phyloP scores from a whole-genome alignment of 2,797 vertebrate genomes.

The Philypnodon macrostomus region DNA sequence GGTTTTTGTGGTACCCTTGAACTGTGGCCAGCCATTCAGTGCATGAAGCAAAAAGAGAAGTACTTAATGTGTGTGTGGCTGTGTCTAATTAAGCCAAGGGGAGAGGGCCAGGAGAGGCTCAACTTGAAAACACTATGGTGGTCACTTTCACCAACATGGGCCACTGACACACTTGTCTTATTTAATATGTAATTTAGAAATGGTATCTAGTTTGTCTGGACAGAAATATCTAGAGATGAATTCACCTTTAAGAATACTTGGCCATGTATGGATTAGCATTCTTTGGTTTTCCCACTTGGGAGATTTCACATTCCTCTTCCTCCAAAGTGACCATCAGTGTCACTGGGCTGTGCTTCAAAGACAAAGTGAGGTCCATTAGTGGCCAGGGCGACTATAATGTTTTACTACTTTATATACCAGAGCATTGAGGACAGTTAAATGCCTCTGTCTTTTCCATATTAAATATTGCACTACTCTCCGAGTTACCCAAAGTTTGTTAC shows the following conservation, averaged over 20 bases:
- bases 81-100: constrained; percentile 71
- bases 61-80: constrained; percentile 67
- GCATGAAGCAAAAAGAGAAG: constrained; percentile 32
- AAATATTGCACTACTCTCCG: too few species aligned
- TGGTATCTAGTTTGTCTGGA: too few species aligned
- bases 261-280: constrained; percentile 34
- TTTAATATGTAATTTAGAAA: too few species aligned
- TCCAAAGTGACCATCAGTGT: constrained; percentile 39
- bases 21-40: constrained; percentile 66
- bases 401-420: constrained; percentile 32
- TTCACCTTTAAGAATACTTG: constrained; percentile 22
- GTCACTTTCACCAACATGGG: constrained; percentile 34
- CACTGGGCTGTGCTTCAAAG: constrained; percentile 30
- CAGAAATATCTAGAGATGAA: constrained; percentile 25
- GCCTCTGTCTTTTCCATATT: constrained; percentile 21
- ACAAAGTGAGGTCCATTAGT: constrained; percentile 3
- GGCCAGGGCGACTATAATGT: constrained; percentile 11
- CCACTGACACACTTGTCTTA: constrained; percentile 2
- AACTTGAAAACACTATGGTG: constrained; percentile 49
- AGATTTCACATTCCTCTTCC: constrained; percentile 36
- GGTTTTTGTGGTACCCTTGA: constrained; percentile 52
- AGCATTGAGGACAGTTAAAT: constrained; percentile 24
- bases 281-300: constrained; percentile 31
- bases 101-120: constrained; percentile 42
- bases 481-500: too few species aligned